Percentiles rank a stretch among this genome's conserved stretches.
phyloP scores from a whole-genome alignment of 2,888 invertebrate species.

The Drosophila putrida region DNA sequence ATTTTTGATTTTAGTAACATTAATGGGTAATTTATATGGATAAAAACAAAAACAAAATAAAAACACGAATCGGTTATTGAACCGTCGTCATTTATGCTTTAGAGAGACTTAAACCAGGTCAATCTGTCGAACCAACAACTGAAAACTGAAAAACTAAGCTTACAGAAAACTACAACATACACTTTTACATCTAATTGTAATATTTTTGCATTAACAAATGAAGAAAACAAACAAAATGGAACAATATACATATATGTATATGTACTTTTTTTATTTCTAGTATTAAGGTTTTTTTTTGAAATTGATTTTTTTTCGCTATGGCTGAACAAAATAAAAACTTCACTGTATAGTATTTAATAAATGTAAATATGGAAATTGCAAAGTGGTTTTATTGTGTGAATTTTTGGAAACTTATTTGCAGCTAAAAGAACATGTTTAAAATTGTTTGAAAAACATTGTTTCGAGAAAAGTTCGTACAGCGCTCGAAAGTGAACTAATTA shows the following conservation, averaged over 20 bases:
- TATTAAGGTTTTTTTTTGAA: constrained; percentile 48
- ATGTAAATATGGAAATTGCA: constrained; percentile 60
- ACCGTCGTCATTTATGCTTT: constrained; percentile 20
- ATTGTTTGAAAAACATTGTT: too few relatives aligned
- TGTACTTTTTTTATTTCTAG: constrained; percentile 43
- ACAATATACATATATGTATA: constrained; percentile 2
- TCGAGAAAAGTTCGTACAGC: too few relatives aligned
- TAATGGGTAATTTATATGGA: constrained; percentile 29
- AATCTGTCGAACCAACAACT: constrained; percentile 43
- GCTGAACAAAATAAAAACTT: constrained; percentile 65
- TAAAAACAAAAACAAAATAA: background rate
- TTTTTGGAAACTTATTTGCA: background rate
- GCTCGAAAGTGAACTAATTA: too few relatives aligned
- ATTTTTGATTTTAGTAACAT: constrained; percentile 31
- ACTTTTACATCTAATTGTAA: constrained; percentile 27
- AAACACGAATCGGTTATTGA: constrained; percentile 26
- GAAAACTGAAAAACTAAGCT: constrained; percentile 46
- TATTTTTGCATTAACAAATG: constrained; percentile 26
- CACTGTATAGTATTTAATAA: constrained; percentile 74
- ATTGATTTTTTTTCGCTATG: constrained; percentile 56
- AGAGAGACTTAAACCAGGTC: constrained; percentile 42
- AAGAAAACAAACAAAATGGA: background rate
- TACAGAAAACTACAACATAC: constrained; percentile 17
- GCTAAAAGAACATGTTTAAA: too few relatives aligned
- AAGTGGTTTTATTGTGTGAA: background rate